Evolutionary conservation across 2,888 invertebrate species (phyloP).

Genomic region (Koerneria pararmatus): DNA sequence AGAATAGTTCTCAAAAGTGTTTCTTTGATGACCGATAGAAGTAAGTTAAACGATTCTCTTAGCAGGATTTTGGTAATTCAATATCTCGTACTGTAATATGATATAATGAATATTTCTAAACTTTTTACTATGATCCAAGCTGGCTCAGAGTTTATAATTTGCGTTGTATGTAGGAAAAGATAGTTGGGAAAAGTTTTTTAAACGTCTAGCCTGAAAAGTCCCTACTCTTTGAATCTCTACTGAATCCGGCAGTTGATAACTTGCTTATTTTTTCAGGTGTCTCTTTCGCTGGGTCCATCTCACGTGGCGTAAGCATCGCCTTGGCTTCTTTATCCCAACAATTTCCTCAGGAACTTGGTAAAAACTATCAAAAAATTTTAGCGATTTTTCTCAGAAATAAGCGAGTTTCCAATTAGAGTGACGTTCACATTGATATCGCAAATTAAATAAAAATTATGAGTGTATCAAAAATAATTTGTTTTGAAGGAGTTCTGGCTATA

Average conservation of each 20-base stretch:
- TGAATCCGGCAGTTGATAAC: neutral
- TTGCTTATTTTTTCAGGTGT: constrained; percentile 35
- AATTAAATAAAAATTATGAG: neutral
- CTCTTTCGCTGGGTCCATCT: constrained; percentile 50
- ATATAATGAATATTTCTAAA: too few relatives aligned
- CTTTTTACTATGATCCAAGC: too few relatives aligned
- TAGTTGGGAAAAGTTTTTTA: too few relatives aligned
- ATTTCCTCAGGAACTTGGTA: constrained; percentile 54
- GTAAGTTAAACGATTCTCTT: too few relatives aligned
- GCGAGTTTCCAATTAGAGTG: neutral
- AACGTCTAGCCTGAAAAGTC: neutral
- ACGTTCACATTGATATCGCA: neutral
- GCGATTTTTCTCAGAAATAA: neutral
- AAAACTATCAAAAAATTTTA: neutral
- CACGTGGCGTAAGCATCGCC: constrained; percentile 50
- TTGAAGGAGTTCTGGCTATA: constrained; percentile 47
- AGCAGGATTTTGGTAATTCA: too few relatives aligned
- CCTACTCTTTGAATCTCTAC: neutral
- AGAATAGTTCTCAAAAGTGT: too few relatives aligned
- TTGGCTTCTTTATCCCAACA: constrained; percentile 55
- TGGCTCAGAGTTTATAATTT: too few relatives aligned
- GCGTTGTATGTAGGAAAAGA: too few relatives aligned
- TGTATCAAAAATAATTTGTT: neutral
- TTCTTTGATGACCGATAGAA: too few relatives aligned
- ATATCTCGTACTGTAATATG: too few relatives aligned